A percentile compares a stretch with the other conserved stretches of the same genome.
phyloP scores from a whole-genome alignment of 2,888 invertebrate genomes.

The Tinea pellionella region DNA sequence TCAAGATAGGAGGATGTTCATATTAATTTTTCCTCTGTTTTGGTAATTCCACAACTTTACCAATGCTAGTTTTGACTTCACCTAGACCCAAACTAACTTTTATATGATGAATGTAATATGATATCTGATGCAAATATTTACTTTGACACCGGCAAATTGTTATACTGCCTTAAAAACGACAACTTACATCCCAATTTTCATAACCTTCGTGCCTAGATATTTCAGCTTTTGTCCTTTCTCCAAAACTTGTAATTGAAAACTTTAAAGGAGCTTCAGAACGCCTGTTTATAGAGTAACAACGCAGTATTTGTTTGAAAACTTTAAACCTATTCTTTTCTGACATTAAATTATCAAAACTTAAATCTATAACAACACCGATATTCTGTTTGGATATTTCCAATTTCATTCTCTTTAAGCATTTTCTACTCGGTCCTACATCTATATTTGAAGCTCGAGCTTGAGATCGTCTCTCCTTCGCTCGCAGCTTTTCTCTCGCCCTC shows the following conservation, averaged over 20 bases:
- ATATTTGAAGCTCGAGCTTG: slow-evolving; percentile 79
- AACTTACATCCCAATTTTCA: slow-evolving; percentile 90
- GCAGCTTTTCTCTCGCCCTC: slow-evolving; percentile 77
- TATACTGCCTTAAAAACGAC: no score
- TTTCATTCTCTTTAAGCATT: slow-evolving; percentile 79
- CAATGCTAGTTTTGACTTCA: no score
- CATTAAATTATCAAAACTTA: slow-evolving; percentile 94
- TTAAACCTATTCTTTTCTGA: slow-evolving; percentile 88
- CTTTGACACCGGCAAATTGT: no score
- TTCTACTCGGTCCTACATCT: slow-evolving; percentile 81
- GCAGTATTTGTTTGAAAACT: slow-evolving; percentile 88
- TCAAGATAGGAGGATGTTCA: no score
- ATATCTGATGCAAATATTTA: no score
- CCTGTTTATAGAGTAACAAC: slow-evolving; percentile 92
- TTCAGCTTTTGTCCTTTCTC: slow-evolving; percentile 77
- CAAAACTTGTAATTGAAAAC: slow-evolving; percentile 84
- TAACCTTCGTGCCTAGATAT: slow-evolving; percentile 88
- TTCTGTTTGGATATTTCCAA: slow-evolving; percentile 76
- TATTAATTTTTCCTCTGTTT: no score
- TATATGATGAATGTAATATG: no score
- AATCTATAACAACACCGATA: slow-evolving; percentile 83
- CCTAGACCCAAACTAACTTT: no score
- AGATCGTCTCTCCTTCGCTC: slow-evolving; percentile 75
- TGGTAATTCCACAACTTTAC: no score
- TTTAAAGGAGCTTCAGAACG: slow-evolving; percentile 83